These are phyloP conservation scores for Argentina silus DNA, from an alignment of 2,797 vertebrate genomes.

Conservation along the genomic window DNA sequence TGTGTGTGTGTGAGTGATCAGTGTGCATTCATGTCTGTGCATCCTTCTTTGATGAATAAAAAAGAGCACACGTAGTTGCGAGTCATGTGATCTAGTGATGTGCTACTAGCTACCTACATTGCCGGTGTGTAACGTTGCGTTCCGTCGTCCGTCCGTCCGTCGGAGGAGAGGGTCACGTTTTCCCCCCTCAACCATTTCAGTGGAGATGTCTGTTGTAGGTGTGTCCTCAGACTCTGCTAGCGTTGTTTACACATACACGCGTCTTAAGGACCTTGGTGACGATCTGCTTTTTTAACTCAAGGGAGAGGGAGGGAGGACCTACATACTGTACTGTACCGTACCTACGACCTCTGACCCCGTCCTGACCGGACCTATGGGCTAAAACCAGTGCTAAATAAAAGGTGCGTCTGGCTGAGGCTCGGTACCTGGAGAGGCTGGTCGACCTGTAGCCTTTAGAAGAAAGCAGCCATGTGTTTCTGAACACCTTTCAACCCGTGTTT, in stretches of 20 bases:
- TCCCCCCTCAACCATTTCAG: slow-evolving; percentile 21
- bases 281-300: slow-evolving; percentile 5
- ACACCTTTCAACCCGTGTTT: background rate
- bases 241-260: slow-evolving; percentile 33
- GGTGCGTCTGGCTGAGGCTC: background rate
- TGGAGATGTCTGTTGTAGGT: slow-evolving; percentile 29
- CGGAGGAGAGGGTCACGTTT: background rate
- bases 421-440: background rate
- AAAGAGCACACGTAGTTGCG: slow-evolving; percentile 56
- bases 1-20: slow-evolving; percentile 70
- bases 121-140: slow-evolving; percentile 56
- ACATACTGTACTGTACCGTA: slow-evolving; percentile 9
- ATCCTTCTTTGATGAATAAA: slow-evolving; percentile 56
- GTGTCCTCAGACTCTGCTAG: slow-evolving; percentile 31
- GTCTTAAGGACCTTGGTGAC: background rate
- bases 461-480: background rate
- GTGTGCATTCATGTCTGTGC: slow-evolving; percentile 74
- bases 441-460: too few species aligned
- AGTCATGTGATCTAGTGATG: slow-evolving; percentile 64
- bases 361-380: background rate
- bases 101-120: slow-evolving; percentile 65
- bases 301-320: background rate
- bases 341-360: background rate
- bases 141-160: slow-evolving; percentile 25
- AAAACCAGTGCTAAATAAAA: background rate